These are phyloP conservation scores for Junonia oenone DNA, from an alignment of 2,888 invertebrate species.

Conservation along the genomic window DNA sequence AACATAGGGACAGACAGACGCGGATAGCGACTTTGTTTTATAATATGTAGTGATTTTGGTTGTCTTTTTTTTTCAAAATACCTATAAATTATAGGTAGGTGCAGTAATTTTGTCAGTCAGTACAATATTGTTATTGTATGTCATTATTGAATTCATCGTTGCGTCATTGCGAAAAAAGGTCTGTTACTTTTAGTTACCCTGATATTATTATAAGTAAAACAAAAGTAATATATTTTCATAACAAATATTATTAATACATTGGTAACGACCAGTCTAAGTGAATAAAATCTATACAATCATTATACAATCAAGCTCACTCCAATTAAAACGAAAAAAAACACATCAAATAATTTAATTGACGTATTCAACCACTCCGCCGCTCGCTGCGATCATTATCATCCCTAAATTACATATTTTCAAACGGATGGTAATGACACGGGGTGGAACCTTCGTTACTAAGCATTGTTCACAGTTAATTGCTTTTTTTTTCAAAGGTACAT, in stretches of 20 bases:
- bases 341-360: neutral
- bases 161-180: too few species aligned
- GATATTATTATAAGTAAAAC: too few species aligned
- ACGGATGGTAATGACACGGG: slow-evolving; percentile 3
- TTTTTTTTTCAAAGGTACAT: slow-evolving; percentile 17
- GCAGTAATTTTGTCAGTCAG: too few species aligned
- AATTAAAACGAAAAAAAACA: neutral
- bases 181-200: too few species aligned
- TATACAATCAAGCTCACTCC: neutral
- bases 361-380: neutral
- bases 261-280: neutral
- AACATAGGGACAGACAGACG: too few species aligned
- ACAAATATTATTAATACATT: neutral
- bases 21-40: too few species aligned
- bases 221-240: neutral
- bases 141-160: too few species aligned
- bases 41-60: too few species aligned
- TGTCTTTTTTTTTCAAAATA: too few species aligned
- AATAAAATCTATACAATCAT: neutral
- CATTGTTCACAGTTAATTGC: slow-evolving; percentile 22
- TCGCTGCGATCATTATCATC: slow-evolving; percentile 4
- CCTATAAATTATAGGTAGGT: too few species aligned
- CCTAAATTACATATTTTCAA: slow-evolving; percentile 3
- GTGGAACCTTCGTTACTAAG: slow-evolving; percentile 7
- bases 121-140: too few species aligned